phyloP scores from a whole-genome alignment of 2,113 vertebrate genomes.

The Tetrao urogallus region DNA sequence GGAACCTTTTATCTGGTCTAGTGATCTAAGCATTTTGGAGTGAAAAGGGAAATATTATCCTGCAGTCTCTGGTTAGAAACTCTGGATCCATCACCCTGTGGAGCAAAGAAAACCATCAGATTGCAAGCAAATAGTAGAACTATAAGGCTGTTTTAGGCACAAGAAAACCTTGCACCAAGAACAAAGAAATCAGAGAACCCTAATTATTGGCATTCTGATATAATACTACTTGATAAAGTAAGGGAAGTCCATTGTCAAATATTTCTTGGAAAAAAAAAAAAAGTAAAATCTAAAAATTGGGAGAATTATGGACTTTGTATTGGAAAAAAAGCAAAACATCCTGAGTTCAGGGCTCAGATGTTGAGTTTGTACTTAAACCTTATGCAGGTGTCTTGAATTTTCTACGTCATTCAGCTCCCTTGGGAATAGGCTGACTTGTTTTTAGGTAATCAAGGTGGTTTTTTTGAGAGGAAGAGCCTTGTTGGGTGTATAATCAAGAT shows the following conservation, averaged over 20 bases:
- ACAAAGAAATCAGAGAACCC: neutral
- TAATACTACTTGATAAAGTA: neutral
- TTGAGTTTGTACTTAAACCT: no score
- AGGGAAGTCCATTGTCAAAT: neutral
- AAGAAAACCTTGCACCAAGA: neutral
- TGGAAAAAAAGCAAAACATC: no score
- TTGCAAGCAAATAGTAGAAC: neutral
- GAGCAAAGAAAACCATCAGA: neutral
- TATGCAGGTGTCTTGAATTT: no score
- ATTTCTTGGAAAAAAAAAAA: neutral
- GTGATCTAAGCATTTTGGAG: neutral
- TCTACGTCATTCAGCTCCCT: no score
- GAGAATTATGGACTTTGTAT: no score
- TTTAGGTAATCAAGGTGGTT: no score
- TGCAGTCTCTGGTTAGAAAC: neutral
- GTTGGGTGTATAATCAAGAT: no score
- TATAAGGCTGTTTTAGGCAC: neutral
- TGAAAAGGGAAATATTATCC: neutral
- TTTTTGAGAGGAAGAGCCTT: no score
- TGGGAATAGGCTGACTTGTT: no score
- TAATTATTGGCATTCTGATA: neutral
- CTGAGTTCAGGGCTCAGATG: no score
- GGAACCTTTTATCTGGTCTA: neutral
- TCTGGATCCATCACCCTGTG: neutral
- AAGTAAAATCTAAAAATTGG: no score